These are phyloP conservation scores for Falco novaeseelandiae DNA, from an alignment of 2,797 vertebrate genomes.

Conservation along the genomic window DNA sequence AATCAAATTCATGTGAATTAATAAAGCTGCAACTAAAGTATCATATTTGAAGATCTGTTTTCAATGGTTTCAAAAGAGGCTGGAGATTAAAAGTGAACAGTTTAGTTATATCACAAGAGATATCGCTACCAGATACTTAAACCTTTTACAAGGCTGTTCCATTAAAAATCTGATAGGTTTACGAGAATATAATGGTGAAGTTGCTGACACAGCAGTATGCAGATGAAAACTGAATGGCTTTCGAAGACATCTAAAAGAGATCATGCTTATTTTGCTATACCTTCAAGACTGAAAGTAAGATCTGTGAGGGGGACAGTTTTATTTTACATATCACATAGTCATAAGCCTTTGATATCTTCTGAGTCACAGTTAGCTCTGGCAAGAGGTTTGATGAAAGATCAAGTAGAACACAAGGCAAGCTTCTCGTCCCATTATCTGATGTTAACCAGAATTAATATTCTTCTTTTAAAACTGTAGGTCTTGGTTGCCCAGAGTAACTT, in stretches of 20 bases:
- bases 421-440: not conserved
- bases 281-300: not conserved
- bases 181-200: not conserved
- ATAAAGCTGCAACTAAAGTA: conserved; percentile 44
- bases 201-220: not conserved
- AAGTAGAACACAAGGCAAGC: not conserved
- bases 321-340: not conserved
- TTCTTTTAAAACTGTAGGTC: not conserved
- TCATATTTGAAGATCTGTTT: conserved; percentile 43
- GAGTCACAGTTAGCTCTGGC: not conserved
- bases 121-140: conserved; percentile 31
- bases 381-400: not conserved
- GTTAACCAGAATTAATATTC: not conserved
- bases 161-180: not conserved
- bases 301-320: not conserved
- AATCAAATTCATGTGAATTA: conserved; percentile 52
- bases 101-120: conserved; percentile 48
- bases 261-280: not conserved
- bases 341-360: not conserved
- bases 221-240: not conserved
- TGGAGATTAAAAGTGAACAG: conserved; percentile 33
- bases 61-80: conserved; percentile 52
- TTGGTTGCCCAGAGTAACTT: not conserved
- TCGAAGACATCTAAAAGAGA: not conserved
- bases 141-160: not conserved